phyloP scores from a whole-genome alignment of 2,888 invertebrate species.

The Stramonita haemastoma region DNA sequence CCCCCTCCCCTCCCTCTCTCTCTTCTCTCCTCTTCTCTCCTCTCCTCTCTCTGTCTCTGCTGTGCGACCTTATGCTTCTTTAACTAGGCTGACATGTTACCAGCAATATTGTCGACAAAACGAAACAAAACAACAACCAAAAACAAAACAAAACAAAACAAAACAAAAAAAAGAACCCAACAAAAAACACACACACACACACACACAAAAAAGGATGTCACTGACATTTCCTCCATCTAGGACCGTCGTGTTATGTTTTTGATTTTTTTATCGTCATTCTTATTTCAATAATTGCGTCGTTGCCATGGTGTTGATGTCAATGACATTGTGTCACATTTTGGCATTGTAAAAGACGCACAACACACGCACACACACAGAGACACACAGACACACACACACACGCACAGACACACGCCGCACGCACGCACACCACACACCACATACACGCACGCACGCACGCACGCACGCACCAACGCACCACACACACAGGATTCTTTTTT shows the following conservation, averaged over 20 bases:
- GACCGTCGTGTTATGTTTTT: too few relatives aligned
- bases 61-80: background rate
- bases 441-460: too few relatives aligned
- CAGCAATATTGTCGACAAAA: background rate
- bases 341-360: background rate
- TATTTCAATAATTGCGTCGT: background rate
- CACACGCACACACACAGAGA: too few relatives aligned
- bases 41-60: conserved; percentile 33
- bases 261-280: too few relatives aligned
- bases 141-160: background rate
- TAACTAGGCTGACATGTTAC: background rate
- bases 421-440: too few relatives aligned
- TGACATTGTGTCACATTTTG: too few relatives aligned
- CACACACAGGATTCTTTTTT: too few relatives aligned
- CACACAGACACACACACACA: too few relatives aligned
- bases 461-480: too few relatives aligned
- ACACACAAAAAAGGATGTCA: background rate
- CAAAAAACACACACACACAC: too few relatives aligned
- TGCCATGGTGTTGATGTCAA: background rate
- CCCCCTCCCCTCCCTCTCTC: conserved; percentile 30
- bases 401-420: too few relatives aligned
- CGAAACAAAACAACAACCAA: background rate
- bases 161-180: background rate
- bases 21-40: conserved; percentile 25
- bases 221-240: too few relatives aligned